Percentiles rank a stretch among this genome's conserved stretches.
Conservation (phyloP, 2,797 vertebrate genomes). For the Kryptopterus vitreolus region DNA sequence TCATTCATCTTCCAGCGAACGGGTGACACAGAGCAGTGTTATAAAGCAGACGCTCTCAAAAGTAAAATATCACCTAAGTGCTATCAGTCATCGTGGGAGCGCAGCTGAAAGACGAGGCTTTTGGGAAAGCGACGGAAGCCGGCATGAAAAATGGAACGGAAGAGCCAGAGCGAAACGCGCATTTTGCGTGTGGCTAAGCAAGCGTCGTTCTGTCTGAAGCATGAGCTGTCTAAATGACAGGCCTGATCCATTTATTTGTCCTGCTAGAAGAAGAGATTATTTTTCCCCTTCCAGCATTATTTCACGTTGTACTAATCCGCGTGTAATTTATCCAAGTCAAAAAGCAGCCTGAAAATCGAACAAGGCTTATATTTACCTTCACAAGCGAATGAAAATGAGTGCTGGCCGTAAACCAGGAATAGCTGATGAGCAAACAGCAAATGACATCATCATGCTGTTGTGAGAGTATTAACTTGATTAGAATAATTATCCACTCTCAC, state of each 20-base stretch:
- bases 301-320: slow-evolving; percentile 44
- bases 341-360: slow-evolving; percentile 39
- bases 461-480: slow-evolving; percentile 74
- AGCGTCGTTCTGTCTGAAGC: slow-evolving; percentile 51
- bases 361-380: slow-evolving; percentile 63
- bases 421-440: slow-evolving; percentile 70
- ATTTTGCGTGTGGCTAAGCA: slow-evolving; percentile 59
- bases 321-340: slow-evolving; percentile 47
- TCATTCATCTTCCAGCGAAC: slow-evolving; percentile 46
- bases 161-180: slow-evolving; percentile 46
- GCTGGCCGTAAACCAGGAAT: slow-evolving; percentile 66
- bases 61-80: slow-evolving; percentile 65
- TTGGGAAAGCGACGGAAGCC: slow-evolving; percentile 48
- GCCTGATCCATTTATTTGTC: slow-evolving; percentile 63
- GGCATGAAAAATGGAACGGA: slow-evolving; percentile 60
- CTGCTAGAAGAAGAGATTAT: slow-evolving; percentile 48
- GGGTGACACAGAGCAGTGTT: slow-evolving; percentile 45
- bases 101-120: slow-evolving; percentile 58
- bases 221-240: slow-evolving; percentile 57
- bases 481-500: slow-evolving; percentile 68
- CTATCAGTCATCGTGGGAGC: slow-evolving; percentile 63
- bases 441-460: slow-evolving; percentile 71
- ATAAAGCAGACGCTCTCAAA: slow-evolving; percentile 59
- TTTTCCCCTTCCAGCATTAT: slow-evolving; percentile 38
- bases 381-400: slow-evolving; percentile 65